Base-by-base conservation (phyloP, 2,797 vertebrate species). In the Thunnus albacares region DNA sequence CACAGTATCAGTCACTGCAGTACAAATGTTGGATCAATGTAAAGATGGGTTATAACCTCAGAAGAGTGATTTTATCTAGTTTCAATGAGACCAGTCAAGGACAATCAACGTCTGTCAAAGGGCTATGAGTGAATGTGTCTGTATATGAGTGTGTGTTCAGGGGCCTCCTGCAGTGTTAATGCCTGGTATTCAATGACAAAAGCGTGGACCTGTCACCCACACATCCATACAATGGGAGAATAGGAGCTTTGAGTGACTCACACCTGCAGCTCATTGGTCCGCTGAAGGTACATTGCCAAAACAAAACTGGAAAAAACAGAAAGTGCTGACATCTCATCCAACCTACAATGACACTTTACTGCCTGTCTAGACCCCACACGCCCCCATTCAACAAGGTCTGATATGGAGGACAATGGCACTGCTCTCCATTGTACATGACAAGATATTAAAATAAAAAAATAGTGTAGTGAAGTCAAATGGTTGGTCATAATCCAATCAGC, bases 201-300 rank as follows among this genome's bases (percentile, higher is more conserved):
- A 77, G 53, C 24, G 3, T 58, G 69, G 51, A 72, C 55, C 60
- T 58, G 53, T 79, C 69, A 65, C 75, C 75, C 78, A 82, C 75
- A 43, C 22, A 3, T 12, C 75, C 60, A 53, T 68, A 81, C 77
- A 82, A 79, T 41, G 53, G 68, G 18, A 74, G 60, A 78, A 69
- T 28, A 38, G 51, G 52, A 65, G 71, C 64, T 64, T 47, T 59
- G 74, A 78, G 64, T 82, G 71, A 84, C 67, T 84, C 81, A 58
- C 61, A 79, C 81, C 71, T 74, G 77, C 75, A 69, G 77, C 55
- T 67, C 60, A 65, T 76, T 51, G 43, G 59, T 66, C 22, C 0
- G 4, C 64, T 59, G 56, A 84, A 67, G 24, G 56, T 47, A 56
- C 51, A 63, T 13, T 63, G 52, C 17, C 73, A 71, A 70, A 80